Base-by-base conservation (phyloP, 2,888 invertebrate species). In the Drosophila koepferae region DNA sequence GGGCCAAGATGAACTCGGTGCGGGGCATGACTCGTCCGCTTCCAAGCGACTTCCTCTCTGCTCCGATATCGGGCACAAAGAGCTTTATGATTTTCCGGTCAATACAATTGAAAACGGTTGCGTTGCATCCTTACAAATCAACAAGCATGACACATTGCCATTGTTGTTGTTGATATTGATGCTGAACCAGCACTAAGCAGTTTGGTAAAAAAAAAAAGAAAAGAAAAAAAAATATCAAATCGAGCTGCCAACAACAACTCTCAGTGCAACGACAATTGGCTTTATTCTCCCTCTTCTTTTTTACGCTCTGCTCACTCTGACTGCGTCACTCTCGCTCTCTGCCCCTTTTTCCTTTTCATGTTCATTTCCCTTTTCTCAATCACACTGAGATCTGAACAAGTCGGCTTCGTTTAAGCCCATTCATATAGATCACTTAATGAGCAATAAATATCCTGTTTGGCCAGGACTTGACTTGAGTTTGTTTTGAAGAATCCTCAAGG, bases 11-110 rank as follows among this genome's bases (percentile, higher is more conserved):
- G 40, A 36, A 18, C 16, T 63, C 43, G 28, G 20, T 74, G 48
- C 67, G 64, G 62, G 59, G 60, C 72, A 83, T 88, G 82, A 88
- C 77, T 71, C 64, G 58, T 58, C 67, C 62, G 63, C 78, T 81
- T 84, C 64, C 41, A 68, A 46, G 43, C 58, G 54, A 72, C 78
- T 74, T 74, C 82, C 90, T 87, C 80, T 72, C 40, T 44, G 40
- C 18, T 31, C 59, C 31, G 49, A 10, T 55, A 41, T n/a, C 53
- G 67, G 18, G 48, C 72, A 88, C 84, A 86, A 86, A 81, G 89
- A 86, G 90, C 86, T 90, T 90, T 86, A 90, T 90, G 90, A 86
- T 90, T 86, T 86, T 86, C 90, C 86, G 90, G 86, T 90, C 90
- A 90, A 90, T 86, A 90, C 90, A 90, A 86, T 83, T 83, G 81